Percentiles rank a stretch among this genome's conserved stretches.
Conservation (phyloP, 2,113 vertebrate genomes). For the Mustelus asterias region DNA sequence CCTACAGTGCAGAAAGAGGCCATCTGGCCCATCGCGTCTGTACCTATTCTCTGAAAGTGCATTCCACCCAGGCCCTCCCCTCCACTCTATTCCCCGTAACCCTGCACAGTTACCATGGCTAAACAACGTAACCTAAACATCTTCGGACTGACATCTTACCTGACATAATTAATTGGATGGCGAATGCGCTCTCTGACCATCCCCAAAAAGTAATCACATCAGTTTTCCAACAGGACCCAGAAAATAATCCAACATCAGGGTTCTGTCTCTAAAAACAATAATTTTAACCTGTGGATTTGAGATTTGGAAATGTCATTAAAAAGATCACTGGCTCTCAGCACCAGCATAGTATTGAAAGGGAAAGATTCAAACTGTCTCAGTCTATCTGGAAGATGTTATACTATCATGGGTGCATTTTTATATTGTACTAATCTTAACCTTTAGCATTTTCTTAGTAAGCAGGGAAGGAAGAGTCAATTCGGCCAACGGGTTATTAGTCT, state of each 20-base stretch:
- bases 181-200: neutral
- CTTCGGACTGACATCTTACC: neutral
- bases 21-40: too few relatives aligned
- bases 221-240: neutral
- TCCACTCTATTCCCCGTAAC: too few relatives aligned
- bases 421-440: neutral
- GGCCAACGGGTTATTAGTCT: too few relatives aligned
- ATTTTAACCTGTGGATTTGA: neutral
- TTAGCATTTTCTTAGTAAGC: neutral
- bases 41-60: too few relatives aligned
- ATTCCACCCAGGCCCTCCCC: too few relatives aligned
- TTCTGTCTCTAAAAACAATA: too few relatives aligned
- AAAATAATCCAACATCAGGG: neutral
- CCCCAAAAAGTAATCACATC: neutral
- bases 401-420: neutral
- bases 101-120: too few relatives aligned
- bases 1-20: too few relatives aligned
- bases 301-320: neutral
- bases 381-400: neutral
- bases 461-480: too few relatives aligned
- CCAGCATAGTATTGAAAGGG: neutral
- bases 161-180: neutral
- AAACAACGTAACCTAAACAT: too few relatives aligned
- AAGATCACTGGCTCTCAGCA: neutral
- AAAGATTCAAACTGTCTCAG: neutral